These are phyloP conservation scores for Arctopsyche grandis DNA, from an alignment of 1,140 invertebrate species.

Conservation along the genomic window DNA sequence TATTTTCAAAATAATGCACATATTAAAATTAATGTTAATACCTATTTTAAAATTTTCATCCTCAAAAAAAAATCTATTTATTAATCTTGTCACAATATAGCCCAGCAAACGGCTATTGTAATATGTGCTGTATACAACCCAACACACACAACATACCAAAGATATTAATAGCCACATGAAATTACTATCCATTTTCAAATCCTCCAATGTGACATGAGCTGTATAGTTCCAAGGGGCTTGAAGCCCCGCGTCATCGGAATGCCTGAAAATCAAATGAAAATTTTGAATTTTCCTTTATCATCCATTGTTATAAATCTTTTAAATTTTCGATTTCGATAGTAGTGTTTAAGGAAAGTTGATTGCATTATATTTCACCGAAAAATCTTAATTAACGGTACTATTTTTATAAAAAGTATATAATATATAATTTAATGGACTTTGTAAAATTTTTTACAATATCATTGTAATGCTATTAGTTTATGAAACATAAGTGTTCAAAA, in stretches of 20 bases:
- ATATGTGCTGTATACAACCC: constrained; percentile 95
- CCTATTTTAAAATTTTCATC: constrained; percentile 92
- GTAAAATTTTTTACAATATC: too few species aligned
- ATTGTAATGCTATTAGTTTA: too few species aligned
- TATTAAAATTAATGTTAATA: constrained; percentile 65
- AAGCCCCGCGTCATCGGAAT: not conserved
- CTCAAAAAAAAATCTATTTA: constrained; percentile 88
- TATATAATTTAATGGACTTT: too few species aligned
- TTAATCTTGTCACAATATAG: constrained; percentile 86
- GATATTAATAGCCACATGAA: constrained; percentile 82
- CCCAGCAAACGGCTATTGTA: constrained; percentile 94
- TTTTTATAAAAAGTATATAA: too few species aligned
- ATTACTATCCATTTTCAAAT: constrained; percentile 84
- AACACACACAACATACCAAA: constrained; percentile 81
- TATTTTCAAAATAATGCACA: constrained; percentile 6
- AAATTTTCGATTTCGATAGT: too few species aligned
- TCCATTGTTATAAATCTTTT: too few species aligned
- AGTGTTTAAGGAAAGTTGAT: too few species aligned
- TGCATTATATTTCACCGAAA: too few species aligned
- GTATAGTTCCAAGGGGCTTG: constrained; percentile 65
- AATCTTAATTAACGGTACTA: too few species aligned
- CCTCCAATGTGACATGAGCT: constrained; percentile 69
- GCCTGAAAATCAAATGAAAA: not conserved
- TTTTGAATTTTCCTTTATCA: not conserved
- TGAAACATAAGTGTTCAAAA: too few species aligned